Evolutionary conservation across 2,113 vertebrate species (phyloP).

Genomic region (Hipposideros armiger): DNA sequence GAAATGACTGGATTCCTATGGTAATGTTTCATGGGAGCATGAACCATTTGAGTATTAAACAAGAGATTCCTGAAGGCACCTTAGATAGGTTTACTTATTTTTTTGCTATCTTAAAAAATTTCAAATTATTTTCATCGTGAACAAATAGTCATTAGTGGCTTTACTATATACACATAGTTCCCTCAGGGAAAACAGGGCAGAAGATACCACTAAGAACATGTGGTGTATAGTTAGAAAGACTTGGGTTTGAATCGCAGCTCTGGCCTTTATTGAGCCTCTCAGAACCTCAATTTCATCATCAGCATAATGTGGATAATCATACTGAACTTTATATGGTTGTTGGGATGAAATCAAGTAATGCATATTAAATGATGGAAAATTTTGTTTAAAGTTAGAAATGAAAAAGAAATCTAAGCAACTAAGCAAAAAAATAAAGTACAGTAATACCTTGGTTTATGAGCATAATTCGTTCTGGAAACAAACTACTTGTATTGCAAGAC

Average conservation of each 20-base stretch:
- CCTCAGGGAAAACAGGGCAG: neutral
- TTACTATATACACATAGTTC: neutral
- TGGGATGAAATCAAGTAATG: neutral
- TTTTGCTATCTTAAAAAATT: constrained; percentile 1
- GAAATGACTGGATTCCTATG: neutral
- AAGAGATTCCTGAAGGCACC: neutral
- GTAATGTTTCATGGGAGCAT: neutral
- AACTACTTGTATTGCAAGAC: too few species aligned
- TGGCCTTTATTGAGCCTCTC: neutral
- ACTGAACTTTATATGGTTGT: neutral
- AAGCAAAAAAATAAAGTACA: neutral
- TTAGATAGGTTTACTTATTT: neutral
- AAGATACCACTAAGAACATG: neutral
- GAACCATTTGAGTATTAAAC: neutral
- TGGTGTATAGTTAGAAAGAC: neutral
- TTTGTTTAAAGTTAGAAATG: neutral
- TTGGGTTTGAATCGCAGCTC: neutral
- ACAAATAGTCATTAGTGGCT: neutral
- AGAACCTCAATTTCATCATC: neutral
- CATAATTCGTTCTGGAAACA: too few species aligned
- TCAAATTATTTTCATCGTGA: neutral
- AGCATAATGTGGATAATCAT: neutral
- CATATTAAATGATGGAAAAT: neutral
- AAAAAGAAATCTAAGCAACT: neutral
- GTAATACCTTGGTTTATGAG: too few species aligned